Percentiles rank a stretch among this genome's conserved stretches.
Conservation (phyloP, 2,888 invertebrate species). For the Agrilus cyanescens region DNA sequence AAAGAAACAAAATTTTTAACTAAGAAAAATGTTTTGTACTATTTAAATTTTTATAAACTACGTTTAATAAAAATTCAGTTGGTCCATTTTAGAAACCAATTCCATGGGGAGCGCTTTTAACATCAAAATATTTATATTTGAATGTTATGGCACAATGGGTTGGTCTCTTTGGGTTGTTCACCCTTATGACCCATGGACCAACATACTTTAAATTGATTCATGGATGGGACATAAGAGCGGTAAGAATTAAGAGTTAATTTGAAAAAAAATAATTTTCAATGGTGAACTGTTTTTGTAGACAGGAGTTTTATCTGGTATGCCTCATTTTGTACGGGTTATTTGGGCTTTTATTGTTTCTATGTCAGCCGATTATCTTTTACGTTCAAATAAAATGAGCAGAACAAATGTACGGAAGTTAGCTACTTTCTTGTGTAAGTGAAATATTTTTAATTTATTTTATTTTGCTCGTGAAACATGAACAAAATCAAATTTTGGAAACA, state of each 20-base stretch:
- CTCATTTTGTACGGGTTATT: slow-evolving; percentile 46
- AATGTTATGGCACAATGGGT: slow-evolving; percentile 54
- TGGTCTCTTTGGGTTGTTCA: slow-evolving; percentile 56
- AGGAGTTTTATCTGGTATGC: slow-evolving; percentile 51
- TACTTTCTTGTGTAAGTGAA: slow-evolving; percentile 42
- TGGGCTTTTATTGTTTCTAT: slow-evolving; percentile 46
- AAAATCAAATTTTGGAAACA: too few species aligned
- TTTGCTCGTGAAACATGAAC: too few species aligned
- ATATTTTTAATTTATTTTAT: too few species aligned
- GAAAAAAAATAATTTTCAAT: too few species aligned
- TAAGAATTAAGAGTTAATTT: slow-evolving; percentile 27
- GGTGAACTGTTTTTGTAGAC: slow-evolving; percentile 32
- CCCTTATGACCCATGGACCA: slow-evolving; percentile 57
- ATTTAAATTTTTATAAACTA: too few species aligned
- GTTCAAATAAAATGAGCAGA: slow-evolving; percentile 42
- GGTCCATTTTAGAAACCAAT: slow-evolving; percentile 33
- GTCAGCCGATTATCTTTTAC: slow-evolving; percentile 46
- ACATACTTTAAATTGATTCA: slow-evolving; percentile 58
- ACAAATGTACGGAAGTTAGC: slow-evolving; percentile 54
- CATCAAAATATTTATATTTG: slow-evolving; percentile 51
- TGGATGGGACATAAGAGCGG: slow-evolving; percentile 54
- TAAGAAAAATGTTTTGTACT: too few species aligned
- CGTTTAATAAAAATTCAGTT: background rate
- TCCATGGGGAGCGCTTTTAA: slow-evolving; percentile 50
- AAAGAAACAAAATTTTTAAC: too few species aligned